Conservation (phyloP, 2,797 vertebrate species). For the Paedocypris micromegethes region DNA sequence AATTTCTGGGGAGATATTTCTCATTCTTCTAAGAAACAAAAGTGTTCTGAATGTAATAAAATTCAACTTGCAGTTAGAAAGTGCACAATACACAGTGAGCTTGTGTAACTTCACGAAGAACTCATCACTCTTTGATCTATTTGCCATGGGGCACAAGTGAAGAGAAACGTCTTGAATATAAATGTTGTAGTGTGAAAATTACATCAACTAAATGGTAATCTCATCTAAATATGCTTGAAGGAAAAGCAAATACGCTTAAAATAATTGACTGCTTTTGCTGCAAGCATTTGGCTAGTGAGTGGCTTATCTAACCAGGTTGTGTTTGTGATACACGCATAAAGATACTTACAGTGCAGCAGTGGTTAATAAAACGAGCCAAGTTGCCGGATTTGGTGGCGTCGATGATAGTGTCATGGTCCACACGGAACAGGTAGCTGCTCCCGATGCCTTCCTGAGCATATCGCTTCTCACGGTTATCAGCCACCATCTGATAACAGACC, state of each 20-base stretch:
- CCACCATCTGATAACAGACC: constrained; percentile 75
- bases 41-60: background rate
- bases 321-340: background rate
- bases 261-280: too few species aligned
- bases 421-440: constrained; percentile 91
- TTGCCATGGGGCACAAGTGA: too few species aligned
- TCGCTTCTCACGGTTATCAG: constrained; percentile 89
- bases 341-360: constrained; percentile 86
- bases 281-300: background rate
- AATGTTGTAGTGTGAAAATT: too few species aligned
- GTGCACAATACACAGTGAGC: background rate
- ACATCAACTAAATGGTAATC: too few species aligned
- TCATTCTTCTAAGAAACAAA: too few species aligned
- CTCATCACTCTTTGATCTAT: too few species aligned
- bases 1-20: too few species aligned
- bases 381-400: constrained; percentile 91
- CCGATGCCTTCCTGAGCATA: constrained; percentile 89
- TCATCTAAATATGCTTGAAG: too few species aligned
- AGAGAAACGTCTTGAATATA: too few species aligned
- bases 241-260: too few species aligned
- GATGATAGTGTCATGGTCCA: constrained; percentile 93
- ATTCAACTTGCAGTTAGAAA: background rate
- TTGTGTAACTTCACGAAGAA: background rate
- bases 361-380: constrained; percentile 89
- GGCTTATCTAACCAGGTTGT: constrained; percentile 1